Conservation (phyloP, 2,797 vertebrate species). For the Onychomys arenicola region DNA sequence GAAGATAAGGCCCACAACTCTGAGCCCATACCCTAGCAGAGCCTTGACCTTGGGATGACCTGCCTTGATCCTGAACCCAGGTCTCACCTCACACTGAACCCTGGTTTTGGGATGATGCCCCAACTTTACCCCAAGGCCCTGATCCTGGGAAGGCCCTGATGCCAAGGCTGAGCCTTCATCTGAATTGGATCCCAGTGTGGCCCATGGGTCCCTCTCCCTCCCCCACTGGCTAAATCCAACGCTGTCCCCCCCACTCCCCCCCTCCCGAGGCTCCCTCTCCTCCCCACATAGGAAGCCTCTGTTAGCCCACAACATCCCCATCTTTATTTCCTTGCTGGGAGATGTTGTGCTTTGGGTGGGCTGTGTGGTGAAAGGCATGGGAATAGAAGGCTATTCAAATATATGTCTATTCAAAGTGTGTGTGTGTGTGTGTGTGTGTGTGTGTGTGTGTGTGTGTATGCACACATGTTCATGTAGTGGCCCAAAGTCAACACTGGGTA, state of each 20-base stretch:
- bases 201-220: not conserved
- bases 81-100: not conserved
- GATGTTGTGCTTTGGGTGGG: not conserved
- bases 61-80: not conserved
- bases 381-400: not conserved
- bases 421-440: not conserved
- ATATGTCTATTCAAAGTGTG: not conserved
- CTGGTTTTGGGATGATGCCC: not conserved
- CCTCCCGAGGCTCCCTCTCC: too few relatives aligned
- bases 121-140: not conserved
- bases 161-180: not conserved
- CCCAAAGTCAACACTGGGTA: not conserved
- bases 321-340: not conserved
- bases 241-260: too few relatives aligned
- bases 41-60: not conserved
- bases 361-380: not conserved
- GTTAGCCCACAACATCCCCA: too few relatives aligned
- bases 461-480: not conserved
- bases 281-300: not conserved
- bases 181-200: not conserved
- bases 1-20: not conserved
- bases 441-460: not conserved
- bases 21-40: not conserved
- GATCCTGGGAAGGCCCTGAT: too few relatives aligned
- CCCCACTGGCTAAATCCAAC: not conserved